These are phyloP conservation scores for Agrotis clavis DNA, from an alignment of 2,888 invertebrate genomes.

Conservation along the genomic window DNA sequence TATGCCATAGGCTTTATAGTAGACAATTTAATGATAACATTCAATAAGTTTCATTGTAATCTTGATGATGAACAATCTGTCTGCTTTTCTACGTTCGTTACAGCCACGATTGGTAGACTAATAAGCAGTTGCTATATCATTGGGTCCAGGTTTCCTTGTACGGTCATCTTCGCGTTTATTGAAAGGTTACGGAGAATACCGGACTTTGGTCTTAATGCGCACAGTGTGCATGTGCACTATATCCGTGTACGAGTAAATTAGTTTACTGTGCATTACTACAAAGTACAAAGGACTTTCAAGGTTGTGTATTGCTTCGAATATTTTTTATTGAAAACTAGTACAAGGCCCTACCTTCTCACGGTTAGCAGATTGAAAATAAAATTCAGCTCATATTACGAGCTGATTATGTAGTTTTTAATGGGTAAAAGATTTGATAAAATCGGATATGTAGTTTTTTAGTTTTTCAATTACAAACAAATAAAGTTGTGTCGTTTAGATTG, in stretches of 20 bases:
- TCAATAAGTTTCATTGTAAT: conserved; percentile 18
- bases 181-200: conserved; percentile 60
- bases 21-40: neutral
- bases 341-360: conserved; percentile 44
- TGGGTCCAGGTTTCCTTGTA: conserved; percentile 63
- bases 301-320: conserved; percentile 71
- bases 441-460: too few relatives aligned
- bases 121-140: conserved; percentile 41
- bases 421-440: too few relatives aligned
- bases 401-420: too few relatives aligned
- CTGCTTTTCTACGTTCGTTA: conserved; percentile 35
- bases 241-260: conserved; percentile 50
- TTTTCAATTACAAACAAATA: too few relatives aligned
- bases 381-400: too few relatives aligned
- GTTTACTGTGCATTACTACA: conserved; percentile 41
- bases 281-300: conserved; percentile 76
- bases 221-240: conserved; percentile 44
- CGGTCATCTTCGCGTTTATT: conserved; percentile 50
- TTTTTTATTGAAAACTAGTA: conserved; percentile 73
- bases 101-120: conserved; percentile 27
- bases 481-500: too few relatives aligned
- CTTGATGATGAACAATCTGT: conserved; percentile 18
- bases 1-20: too few relatives aligned
- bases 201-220: conserved; percentile 61
- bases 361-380: too few relatives aligned